These are phyloP conservation scores for Drosophila equinoxialis DNA, from an alignment of 1,140 invertebrate genomes.

Conservation along the genomic window DNA sequence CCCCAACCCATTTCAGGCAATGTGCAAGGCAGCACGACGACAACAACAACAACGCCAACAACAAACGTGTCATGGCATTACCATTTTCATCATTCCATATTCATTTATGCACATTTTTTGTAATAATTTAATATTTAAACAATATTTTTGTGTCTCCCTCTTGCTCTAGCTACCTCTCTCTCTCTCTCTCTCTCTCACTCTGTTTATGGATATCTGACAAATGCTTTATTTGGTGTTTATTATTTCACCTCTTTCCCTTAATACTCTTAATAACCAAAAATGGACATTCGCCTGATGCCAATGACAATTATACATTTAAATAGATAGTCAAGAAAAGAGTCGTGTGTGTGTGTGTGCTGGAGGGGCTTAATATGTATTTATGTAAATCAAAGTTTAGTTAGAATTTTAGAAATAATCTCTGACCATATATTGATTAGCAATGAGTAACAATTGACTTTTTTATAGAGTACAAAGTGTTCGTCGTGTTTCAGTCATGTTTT, in stretches of 20 bases:
- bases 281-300: slow-evolving; percentile 32
- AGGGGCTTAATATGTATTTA: too few relatives aligned
- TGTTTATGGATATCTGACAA: slow-evolving; percentile 69
- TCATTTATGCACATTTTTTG: slow-evolving; percentile 77
- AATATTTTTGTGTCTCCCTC: slow-evolving; percentile 60
- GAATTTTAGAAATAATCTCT: too few relatives aligned
- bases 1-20: slow-evolving; percentile 28
- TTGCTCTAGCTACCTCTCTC: slow-evolving; percentile 3
- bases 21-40: slow-evolving; percentile 18
- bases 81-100: slow-evolving; percentile 70
- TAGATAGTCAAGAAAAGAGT: too few relatives aligned
- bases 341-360: too few relatives aligned
- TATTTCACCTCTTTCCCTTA: slow-evolving; percentile 60
- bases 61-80: slow-evolving; percentile 70
- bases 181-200: not conserved
- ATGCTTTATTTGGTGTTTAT: slow-evolving; percentile 79
- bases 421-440: too few relatives aligned
- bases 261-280: slow-evolving; percentile 57
- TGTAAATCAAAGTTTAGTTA: too few relatives aligned
- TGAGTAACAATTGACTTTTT: not conserved
- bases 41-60: slow-evolving; percentile 25
- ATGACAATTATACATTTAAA: not conserved
- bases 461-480: slow-evolving; percentile 3
- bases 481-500: not conserved
- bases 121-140: slow-evolving; percentile 80